Evolutionary conservation across 2,113 vertebrate species (phyloP).

Genomic region (Labeo catla): DNA sequence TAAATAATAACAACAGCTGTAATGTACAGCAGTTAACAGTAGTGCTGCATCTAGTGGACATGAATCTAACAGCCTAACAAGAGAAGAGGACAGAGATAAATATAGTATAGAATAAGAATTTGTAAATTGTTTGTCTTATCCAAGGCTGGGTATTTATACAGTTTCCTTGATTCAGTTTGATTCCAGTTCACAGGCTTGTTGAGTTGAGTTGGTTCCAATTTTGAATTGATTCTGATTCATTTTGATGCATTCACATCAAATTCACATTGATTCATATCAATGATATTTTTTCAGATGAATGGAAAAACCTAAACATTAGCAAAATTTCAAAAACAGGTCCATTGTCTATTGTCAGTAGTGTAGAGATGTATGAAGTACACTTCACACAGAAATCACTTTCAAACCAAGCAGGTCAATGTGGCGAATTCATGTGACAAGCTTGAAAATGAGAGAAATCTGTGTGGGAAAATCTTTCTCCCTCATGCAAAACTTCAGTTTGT

Average conservation of each 20-base stretch:
- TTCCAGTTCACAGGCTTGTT: not conserved
- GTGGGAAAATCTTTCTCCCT: no score
- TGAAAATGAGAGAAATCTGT: no score
- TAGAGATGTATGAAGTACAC: no score
- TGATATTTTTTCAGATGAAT: no score
- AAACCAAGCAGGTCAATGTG: no score
- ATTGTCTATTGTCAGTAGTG: no score
- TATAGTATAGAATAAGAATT: not conserved
- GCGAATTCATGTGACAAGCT: no score
- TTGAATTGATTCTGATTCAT: not conserved
- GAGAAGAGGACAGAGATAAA: not conserved
- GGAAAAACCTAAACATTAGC: no score
- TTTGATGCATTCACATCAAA: not conserved
- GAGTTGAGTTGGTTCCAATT: not conserved
- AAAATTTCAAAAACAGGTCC: not conserved
- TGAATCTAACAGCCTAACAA: not conserved
- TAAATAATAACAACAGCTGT: constrained; percentile 63
- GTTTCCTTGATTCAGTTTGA: not conserved
- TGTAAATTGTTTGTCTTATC: not conserved
- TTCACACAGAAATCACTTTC: no score
- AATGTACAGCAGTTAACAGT: constrained; percentile 34
- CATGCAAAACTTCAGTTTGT: no score
- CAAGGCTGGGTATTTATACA: not conserved
- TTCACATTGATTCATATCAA: no score
- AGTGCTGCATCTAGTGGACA: constrained; percentile 3